Conservation (phyloP, 2,113 vertebrate species). For the Colius striatus region DNA sequence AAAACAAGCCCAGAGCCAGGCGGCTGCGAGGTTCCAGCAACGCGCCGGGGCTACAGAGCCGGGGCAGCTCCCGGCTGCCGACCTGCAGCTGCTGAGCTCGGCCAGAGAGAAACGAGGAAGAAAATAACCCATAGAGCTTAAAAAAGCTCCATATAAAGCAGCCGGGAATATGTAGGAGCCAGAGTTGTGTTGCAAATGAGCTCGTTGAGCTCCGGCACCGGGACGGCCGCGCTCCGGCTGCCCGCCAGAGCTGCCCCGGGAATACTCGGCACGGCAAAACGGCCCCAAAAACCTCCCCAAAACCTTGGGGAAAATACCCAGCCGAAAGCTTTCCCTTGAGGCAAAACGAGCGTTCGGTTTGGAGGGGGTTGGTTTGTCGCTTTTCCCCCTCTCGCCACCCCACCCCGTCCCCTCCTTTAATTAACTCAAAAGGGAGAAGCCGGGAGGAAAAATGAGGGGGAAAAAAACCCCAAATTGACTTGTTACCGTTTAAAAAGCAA, state of each 20-base stretch:
- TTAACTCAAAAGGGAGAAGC: background rate
- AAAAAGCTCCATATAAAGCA: accelerated
- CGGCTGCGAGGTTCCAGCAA: accelerated
- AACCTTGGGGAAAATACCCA: background rate
- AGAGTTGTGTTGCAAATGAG: accelerated
- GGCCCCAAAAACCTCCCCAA: accelerated
- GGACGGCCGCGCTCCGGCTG: accelerated
- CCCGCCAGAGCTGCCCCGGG: background rate
- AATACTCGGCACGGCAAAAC: background rate
- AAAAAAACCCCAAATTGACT: background rate
- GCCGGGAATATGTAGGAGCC: background rate
- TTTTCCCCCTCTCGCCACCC: too few relatives aligned
- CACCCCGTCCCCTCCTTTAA: background rate
- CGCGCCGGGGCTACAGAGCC: accelerated
- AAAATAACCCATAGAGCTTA: too few relatives aligned
- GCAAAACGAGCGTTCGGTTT: background rate
- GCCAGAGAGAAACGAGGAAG: accelerated
- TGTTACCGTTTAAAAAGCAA: background rate
- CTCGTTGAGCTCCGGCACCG: accelerated
- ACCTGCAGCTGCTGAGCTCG: background rate
- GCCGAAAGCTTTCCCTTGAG: background rate
- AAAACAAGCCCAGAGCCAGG: accelerated
- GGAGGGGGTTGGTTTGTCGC: too few relatives aligned
- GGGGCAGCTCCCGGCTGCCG: background rate
- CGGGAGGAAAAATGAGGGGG: background rate